These are phyloP conservation scores for Catharus bicknelli DNA, from an alignment of 2,113 vertebrate genomes.

Conservation along the genomic window DNA sequence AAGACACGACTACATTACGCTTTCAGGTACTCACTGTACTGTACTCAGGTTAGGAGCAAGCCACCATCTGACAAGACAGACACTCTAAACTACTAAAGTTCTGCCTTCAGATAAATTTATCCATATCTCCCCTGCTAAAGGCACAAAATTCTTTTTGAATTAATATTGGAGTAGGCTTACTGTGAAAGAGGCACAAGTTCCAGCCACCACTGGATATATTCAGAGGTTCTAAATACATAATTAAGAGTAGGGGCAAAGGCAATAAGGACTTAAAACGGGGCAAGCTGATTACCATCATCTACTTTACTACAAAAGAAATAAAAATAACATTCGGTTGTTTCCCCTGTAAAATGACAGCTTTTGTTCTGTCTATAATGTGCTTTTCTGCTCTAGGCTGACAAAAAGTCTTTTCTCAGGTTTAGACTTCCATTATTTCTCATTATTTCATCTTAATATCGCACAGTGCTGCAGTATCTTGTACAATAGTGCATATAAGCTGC, in stretches of 20 bases:
- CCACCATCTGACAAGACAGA: not conserved
- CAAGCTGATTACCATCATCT: not conserved
- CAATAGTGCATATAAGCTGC: not conserved
- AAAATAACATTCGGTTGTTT: not conserved
- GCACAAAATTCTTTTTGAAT: not conserved
- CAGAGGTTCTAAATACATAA: not conserved
- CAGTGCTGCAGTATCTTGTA: not conserved
- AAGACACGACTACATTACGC: not conserved
- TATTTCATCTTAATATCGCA: not conserved
- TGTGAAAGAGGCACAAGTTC: not conserved
- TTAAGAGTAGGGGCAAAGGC: not conserved
- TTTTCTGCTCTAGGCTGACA: not conserved
- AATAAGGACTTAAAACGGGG: not conserved
- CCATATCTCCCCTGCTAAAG: not conserved
- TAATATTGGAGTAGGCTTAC: not conserved
- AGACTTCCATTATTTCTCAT: not conserved
- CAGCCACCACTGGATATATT: not conserved
- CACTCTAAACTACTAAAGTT: not conserved
- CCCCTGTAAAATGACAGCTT: not conserved
- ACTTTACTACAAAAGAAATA: not conserved
- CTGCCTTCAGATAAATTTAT: not conserved
- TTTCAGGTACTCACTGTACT: not conserved
- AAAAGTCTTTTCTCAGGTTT: not conserved
- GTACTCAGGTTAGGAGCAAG: not conserved
- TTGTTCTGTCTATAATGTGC: not conserved